Percentiles rank a stretch among this genome's conserved stretches.
These are phyloP conservation scores for Ardeotis arabs DNA, from an alignment of 2,113 vertebrate genomes.

Conservation along the genomic window DNA sequence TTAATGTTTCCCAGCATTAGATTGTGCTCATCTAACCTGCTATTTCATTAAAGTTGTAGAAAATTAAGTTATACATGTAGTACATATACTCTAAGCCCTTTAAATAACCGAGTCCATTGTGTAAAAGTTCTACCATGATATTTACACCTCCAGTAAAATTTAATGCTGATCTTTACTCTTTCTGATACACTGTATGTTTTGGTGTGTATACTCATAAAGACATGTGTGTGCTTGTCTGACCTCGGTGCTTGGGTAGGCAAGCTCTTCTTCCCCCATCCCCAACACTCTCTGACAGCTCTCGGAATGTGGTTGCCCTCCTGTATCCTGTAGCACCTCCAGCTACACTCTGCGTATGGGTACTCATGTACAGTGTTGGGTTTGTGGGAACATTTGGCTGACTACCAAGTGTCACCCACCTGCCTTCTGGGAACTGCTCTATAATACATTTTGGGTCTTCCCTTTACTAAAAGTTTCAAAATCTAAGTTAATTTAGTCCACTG, in stretches of 20 bases:
- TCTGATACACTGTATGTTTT: background rate
- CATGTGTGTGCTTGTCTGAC: background rate
- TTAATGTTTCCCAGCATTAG: background rate
- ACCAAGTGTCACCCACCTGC: background rate
- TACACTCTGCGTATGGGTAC: accelerated
- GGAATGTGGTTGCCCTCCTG: background rate
- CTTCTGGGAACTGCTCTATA: background rate
- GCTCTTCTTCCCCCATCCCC: background rate
- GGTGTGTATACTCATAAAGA: background rate
- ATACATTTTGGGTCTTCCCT: background rate
- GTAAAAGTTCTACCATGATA: background rate
- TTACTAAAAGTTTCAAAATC: background rate
- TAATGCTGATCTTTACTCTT: background rate
- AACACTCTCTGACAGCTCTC: background rate
- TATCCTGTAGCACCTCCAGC: background rate
- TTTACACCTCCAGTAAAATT: background rate
- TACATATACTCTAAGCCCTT: background rate
- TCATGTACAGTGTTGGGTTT: background rate
- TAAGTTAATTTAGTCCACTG: background rate
- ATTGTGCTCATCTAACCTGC: background rate
- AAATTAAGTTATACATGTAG: background rate
- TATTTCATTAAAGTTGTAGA: background rate
- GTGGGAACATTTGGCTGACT: background rate
- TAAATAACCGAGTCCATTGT: background rate
- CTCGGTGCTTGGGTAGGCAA: background rate